Percentiles rank a stretch among this genome's conserved stretches.
Evolutionary conservation across 1,140 invertebrate species (phyloP).

Genomic region (Pararge aegeria): DNA sequence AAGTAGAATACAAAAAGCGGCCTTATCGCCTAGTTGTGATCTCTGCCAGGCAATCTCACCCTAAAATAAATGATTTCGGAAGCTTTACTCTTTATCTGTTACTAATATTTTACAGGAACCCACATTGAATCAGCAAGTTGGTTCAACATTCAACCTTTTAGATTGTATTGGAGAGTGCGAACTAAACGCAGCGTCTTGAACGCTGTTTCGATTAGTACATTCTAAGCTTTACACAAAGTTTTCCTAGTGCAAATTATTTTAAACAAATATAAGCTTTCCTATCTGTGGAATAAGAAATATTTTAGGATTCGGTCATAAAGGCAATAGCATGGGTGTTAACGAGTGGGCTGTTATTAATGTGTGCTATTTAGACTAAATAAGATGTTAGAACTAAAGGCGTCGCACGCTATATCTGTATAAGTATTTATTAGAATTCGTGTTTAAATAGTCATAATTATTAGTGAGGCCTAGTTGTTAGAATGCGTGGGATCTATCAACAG

Average conservation of each 20-base stretch:
- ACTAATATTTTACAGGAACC: no score
- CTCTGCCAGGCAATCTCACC: no score
- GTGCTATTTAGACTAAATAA: conserved; percentile 30
- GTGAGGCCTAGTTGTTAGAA: not conserved
- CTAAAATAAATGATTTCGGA: no score
- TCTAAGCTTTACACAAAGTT: not conserved
- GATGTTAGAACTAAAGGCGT: conserved; percentile 22
- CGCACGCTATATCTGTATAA: conserved; percentile 15
- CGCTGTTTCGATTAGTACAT: not conserved
- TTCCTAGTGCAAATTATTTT: not conserved
- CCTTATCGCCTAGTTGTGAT: no score
- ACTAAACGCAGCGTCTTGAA: no score
- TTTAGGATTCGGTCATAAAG: not conserved
- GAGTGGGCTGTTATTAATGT: conserved; percentile 29
- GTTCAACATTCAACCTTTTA: not conserved
- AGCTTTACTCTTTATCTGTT: no score
- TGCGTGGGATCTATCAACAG: not conserved
- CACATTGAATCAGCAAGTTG: no score
- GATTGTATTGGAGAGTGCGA: no score
- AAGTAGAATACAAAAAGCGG: no score
- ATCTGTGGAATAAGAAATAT: not conserved
- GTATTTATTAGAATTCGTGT: conserved; percentile 12
- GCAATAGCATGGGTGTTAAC: not conserved
- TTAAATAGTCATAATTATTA: conserved; percentile 1
- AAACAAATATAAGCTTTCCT: not conserved